phyloP scores from a whole-genome alignment of 2,888 invertebrate species.

The Mythimna albipuncta region DNA sequence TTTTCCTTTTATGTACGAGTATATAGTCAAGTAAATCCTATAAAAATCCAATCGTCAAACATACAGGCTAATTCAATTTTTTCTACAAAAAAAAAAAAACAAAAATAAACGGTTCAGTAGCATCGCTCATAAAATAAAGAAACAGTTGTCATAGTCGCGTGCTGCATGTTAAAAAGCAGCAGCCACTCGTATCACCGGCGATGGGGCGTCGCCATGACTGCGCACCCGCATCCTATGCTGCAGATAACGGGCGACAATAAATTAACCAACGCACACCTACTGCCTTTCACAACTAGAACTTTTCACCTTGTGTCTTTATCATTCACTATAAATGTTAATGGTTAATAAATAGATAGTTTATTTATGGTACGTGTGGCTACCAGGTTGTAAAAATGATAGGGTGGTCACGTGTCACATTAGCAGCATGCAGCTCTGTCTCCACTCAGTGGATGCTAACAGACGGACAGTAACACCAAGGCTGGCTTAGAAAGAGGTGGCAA shows the following conservation, averaged over 20 bases:
- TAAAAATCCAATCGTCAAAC: not conserved
- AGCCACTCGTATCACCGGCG: conserved; percentile 48
- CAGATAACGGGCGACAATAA: conserved; percentile 88
- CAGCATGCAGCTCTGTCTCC: too few relatives aligned
- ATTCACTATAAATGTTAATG: conserved; percentile 63
- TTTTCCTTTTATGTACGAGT: too few relatives aligned
- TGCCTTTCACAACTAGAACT: conserved; percentile 86
- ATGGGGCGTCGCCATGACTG: conserved; percentile 73
- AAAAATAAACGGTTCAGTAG: conserved; percentile 5
- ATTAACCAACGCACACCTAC: conserved; percentile 81
- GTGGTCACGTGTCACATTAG: too few relatives aligned
- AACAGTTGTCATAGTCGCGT: conserved; percentile 83
- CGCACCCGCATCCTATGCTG: conserved; percentile 86
- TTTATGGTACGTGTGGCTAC: conserved; percentile 20
- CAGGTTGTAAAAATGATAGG: too few relatives aligned
- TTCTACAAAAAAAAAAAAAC: not conserved
- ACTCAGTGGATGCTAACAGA: too few relatives aligned
- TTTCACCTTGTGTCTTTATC: conserved; percentile 86
- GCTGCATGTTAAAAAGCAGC: conserved; percentile 81
- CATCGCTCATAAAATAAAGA: conserved; percentile 49
- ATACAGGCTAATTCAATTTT: not conserved
- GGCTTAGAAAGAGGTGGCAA: too few relatives aligned
- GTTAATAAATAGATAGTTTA: conserved; percentile 39
- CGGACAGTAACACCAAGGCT: too few relatives aligned
- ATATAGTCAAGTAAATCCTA: too few relatives aligned